Percentiles rank a stretch among this genome's conserved stretches.
Conservation (phyloP, 2,888 invertebrate genomes). For the Fragum sueziense region DNA sequence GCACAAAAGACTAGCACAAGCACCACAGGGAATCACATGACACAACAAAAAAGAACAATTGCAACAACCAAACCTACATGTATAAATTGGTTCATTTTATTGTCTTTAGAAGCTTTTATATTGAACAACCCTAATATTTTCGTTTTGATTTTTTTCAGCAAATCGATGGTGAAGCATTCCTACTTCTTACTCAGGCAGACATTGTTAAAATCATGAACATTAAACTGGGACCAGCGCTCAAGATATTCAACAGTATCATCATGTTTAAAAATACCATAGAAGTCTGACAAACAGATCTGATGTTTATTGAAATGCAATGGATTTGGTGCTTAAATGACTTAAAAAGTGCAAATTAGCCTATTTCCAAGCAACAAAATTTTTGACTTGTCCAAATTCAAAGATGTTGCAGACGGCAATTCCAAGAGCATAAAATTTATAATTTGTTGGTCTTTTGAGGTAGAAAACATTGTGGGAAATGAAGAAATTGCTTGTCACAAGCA, state of each 20-base stretch:
- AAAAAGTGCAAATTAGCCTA: background rate
- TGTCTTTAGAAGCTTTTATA: no score
- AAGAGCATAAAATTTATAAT: background rate
- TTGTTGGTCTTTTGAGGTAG: background rate
- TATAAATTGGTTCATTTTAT: no score
- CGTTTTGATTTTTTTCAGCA: no score
- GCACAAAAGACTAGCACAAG: no score
- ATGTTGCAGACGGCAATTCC: background rate
- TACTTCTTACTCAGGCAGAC: slow-evolving; percentile 92
- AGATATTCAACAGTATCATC: slow-evolving; percentile 88
- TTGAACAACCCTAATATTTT: no score
- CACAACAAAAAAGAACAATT: no score
- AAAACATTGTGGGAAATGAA: background rate
- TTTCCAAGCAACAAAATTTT: background rate
- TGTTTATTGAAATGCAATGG: background rate
- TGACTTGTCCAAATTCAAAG: background rate
- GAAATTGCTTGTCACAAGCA: background rate
- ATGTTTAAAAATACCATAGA: slow-evolving; percentile 77
- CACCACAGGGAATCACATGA: no score
- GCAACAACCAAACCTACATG: no score
- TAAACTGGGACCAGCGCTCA: slow-evolving; percentile 93
- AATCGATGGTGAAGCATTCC: slow-evolving; percentile 92
- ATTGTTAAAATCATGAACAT: slow-evolving; percentile 89
- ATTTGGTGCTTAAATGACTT: background rate
- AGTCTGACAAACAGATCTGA: slow-evolving; percentile 27